Percentiles rank a stretch among this genome's conserved stretches.
Evolutionary conservation across 1,140 invertebrate genomes (phyloP).

Genomic region (Leptinotarsa undecemlineata): DNA sequence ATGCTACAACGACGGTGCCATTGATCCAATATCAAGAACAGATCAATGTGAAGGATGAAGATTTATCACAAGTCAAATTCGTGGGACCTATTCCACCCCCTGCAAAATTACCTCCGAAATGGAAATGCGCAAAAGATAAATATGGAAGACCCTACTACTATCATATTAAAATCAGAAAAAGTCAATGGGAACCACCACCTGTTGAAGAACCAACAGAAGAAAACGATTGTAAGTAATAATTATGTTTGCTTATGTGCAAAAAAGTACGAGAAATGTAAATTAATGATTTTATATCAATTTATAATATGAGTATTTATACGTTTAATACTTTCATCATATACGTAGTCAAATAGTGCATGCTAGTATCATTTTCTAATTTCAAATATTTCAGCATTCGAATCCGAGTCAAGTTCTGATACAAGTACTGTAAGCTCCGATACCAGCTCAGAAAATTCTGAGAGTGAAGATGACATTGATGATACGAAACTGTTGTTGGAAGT

Average conservation of each 20-base stretch:
- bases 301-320: too few relatives aligned
- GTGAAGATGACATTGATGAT: constrained; percentile 55
- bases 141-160: constrained; percentile 90
- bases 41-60: constrained; percentile 7
- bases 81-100: constrained; percentile 57
- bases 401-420: constrained; percentile 54
- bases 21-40: constrained; percentile 6
- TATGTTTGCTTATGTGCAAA: too few relatives aligned
- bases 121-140: constrained; percentile 80
- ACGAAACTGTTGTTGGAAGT: constrained; percentile 48
- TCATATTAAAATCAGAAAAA: constrained; percentile 78
- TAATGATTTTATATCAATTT: too few relatives aligned
- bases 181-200: constrained; percentile 87
- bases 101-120: constrained; percentile 78
- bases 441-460: constrained; percentile 60
- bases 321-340: too few relatives aligned
- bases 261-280: too few relatives aligned
- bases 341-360: too few relatives aligned
- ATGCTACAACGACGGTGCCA: not conserved
- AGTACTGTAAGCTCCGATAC: constrained; percentile 56
- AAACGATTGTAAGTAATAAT: constrained; percentile 38
- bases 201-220: constrained; percentile 42
- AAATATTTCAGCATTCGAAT: constrained; percentile 57
- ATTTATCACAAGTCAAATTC: constrained; percentile 43
- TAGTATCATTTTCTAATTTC: too few relatives aligned